Evolutionary conservation across 2,888 invertebrate genomes (phyloP).

Genomic region (Sphecodes monilicornis): DNA sequence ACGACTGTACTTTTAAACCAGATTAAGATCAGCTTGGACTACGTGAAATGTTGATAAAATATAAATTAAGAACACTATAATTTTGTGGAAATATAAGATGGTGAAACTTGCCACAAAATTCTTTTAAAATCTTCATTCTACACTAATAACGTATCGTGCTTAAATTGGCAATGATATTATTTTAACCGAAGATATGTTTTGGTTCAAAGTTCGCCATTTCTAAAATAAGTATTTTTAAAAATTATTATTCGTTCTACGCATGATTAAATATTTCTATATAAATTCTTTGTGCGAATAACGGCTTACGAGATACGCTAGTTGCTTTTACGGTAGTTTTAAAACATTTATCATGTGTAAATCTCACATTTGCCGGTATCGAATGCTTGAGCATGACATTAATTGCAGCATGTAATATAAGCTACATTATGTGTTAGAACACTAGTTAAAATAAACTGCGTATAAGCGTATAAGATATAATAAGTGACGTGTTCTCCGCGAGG

Average conservation of each 20-base stretch:
- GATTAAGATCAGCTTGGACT: no score
- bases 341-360: slow-evolving; percentile 32
- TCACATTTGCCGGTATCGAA: slow-evolving; percentile 27
- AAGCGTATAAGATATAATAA: slow-evolving; percentile 27
- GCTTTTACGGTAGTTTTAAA: slow-evolving; percentile 30
- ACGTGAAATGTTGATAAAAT: no score
- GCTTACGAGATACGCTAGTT: slow-evolving; percentile 24
- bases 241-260: not conserved
- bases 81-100: not conserved
- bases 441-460: slow-evolving; percentile 30
- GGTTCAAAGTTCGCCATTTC: not conserved
- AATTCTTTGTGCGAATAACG: not conserved
- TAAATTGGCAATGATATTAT: not conserved
- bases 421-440: slow-evolving; percentile 25
- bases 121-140: not conserved
- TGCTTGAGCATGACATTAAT: slow-evolving; percentile 36
- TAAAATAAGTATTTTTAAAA: not conserved
- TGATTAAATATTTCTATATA: slow-evolving; percentile 15
- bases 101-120: not conserved
- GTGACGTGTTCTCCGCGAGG: not conserved
- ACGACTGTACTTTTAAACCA: not conserved
- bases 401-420: slow-evolving; percentile 37
- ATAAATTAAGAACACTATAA: not conserved
- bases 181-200: not conserved
- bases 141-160: not conserved